Evolutionary conservation across 2,888 invertebrate species (phyloP), one percentile per base, ranked within the genome.

Genomic region (Tachina fera): DNA sequence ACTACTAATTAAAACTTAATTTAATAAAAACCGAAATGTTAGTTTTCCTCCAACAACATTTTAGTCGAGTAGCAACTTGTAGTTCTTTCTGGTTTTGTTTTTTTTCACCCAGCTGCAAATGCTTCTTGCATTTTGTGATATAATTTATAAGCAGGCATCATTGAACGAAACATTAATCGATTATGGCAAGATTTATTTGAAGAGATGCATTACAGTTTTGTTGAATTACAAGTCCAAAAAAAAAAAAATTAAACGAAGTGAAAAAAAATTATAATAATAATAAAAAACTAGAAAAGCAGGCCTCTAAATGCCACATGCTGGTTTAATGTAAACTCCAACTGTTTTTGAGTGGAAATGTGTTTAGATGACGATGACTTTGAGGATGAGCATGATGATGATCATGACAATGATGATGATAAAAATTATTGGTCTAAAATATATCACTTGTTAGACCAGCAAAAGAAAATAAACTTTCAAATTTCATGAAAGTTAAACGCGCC

Each of bases 281-380:
- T 31, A 61, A 39, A 3, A 49, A 60, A 51, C 47, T 22, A 16
- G 53, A 22, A 56, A 76, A 82, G 11, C 82, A 56, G 75, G 82
- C 76, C 71, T 60, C 22, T 51, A 58, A 77, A 58, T 67, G 49
- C 78, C 86, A 67, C 86, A 83, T 79, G 79, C 86, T 83, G 86
- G 31, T 61, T 71, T 77, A 76, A 79, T 86, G 82, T 79, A 85
- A 80, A 79, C 67, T 77, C 77, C 77, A 77, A 83, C 83, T 77
- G 83, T 65, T 65, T 49, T 68, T 39, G 63, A 63, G n/a, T 14
- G 60, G 47, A 56, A 56, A 49, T 60, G 22, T 41, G n/a, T 56
- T 31, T 31, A 68, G 41, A 51, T 22, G 22, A 75, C 16, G 13
- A n/a, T 14, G 53, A 31, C 6, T 8, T 41, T 14, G 43, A 45